These are phyloP conservation scores for Orientallactaga sibirica DNA, from an alignment of 2,797 vertebrate species.

Conservation along the genomic window DNA sequence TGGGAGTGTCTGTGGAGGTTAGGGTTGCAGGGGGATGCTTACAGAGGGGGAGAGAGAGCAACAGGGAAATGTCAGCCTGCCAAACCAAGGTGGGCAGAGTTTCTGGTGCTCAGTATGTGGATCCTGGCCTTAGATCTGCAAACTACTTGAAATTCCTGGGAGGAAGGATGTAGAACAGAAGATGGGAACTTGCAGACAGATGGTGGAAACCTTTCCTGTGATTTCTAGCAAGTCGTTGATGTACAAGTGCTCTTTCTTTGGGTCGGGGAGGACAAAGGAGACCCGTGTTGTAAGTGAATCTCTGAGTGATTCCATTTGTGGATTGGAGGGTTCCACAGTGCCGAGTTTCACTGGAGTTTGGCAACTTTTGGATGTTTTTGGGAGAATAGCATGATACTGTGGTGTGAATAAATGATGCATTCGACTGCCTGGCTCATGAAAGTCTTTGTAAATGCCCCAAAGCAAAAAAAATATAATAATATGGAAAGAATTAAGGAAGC, in stretches of 20 bases:
- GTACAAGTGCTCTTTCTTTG: not conserved
- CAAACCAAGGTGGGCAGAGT: not conserved
- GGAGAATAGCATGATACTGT: not conserved
- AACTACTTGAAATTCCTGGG: slow-evolving; percentile 61
- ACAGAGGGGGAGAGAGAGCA: not conserved
- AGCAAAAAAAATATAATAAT: slow-evolving; percentile 35
- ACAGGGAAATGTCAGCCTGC: not conserved
- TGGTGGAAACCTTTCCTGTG: not conserved
- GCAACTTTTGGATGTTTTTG: slow-evolving; percentile 18
- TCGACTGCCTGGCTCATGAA: slow-evolving; percentile 32
- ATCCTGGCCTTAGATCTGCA: not conserved
- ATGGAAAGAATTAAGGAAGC: slow-evolving; percentile 71
- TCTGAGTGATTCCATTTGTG: not conserved
- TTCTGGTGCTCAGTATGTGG: not conserved
- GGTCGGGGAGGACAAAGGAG: not conserved
- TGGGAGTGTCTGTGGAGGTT: not conserved
- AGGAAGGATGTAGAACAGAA: slow-evolving; percentile 26
- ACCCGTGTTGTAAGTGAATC: not conserved
- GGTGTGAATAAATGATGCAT: slow-evolving; percentile 12
- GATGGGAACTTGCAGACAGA: not conserved
- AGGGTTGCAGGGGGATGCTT: not conserved
- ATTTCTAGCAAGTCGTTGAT: not conserved
- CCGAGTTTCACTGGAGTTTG: slow-evolving; percentile 25
- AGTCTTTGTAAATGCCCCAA: slow-evolving; percentile 62
- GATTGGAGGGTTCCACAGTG: not conserved